Conservation (phyloP, 2,113 vertebrate species). For the Podarcis raffonei region DNA sequence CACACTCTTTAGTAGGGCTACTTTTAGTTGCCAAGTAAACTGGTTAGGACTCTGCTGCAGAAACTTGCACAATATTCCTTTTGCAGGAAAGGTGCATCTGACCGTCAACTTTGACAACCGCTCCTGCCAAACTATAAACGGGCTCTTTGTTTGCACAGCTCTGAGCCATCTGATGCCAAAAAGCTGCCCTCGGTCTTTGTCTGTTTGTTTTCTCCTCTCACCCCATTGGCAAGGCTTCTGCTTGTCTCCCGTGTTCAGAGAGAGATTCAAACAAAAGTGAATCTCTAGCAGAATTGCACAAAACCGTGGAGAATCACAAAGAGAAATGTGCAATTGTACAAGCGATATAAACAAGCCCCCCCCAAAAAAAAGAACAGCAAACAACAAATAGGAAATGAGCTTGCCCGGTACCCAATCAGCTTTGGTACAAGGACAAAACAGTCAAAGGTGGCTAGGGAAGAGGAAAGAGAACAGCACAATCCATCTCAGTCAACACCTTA, state of each 20-base stretch:
- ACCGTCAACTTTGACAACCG: not conserved
- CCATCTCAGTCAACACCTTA: not conserved
- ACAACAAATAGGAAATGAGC: not conserved
- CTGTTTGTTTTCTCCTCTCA: not conserved
- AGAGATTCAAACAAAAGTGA: constrained; percentile 5
- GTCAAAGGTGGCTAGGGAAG: not conserved
- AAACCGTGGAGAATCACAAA: not conserved
- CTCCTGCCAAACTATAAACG: not conserved
- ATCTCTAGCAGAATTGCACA: not conserved
- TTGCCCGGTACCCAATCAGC: not conserved
- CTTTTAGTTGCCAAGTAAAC: not conserved
- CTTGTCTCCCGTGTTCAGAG: not conserved
- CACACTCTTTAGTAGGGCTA: not conserved
- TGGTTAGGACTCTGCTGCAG: not conserved
- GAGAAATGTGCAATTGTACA: not conserved
- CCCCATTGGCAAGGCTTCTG: not conserved
- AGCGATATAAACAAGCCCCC: not conserved
- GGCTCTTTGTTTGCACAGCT: not conserved
- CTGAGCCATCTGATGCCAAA: constrained; percentile 1
- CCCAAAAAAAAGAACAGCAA: not conserved
- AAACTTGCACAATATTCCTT: not conserved
- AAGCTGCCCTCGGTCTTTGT: not conserved
- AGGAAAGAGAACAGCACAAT: not conserved
- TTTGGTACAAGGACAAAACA: not conserved
- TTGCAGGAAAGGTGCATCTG: not conserved